Evolutionary conservation across 2,888 invertebrate genomes (phyloP), one percentile per base, ranked within the genome.

Genomic region (Frankliniella fusca): DNA sequence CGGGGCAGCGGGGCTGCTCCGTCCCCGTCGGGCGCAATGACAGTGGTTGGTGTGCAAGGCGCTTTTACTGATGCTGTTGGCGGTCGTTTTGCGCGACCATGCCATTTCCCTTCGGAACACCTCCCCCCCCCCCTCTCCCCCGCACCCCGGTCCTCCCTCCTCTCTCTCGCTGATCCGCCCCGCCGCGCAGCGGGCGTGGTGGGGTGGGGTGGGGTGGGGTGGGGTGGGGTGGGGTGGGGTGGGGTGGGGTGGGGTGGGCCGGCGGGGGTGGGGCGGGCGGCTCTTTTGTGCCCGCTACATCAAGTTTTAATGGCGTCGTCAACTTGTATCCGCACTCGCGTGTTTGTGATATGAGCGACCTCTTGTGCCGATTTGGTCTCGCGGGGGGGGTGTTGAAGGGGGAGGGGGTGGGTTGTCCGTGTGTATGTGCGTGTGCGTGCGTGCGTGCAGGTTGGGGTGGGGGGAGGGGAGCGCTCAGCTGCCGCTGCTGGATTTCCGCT

Each of bases 291-390:
- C 70, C 11, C 23, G 8, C 70, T 38, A 70, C 70, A 23, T 70
- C 70, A 70, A 70, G 70, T 70, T 70, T 70, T 70, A 70, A 70
- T 70, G 70, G 70, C 70, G 70, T 23, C 23, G 70, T 70, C 23
- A 70, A 70, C 23, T 70, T 70, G 70, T 70, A 70, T 70, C 70
- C 70, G 70, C 15, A 18, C 61, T 18, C 70, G 70, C 70, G 23
- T 70, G 70, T 70, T 70, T 70, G 70, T 70, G 70, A 38, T 70
- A 23, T 23, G 70, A 23, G 23, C 70, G 70, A n/a, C 23, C 20
- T 20, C 23, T 23, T 23, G 70, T 3, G 70, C 23, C 65, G 65
- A 54, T 54, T 54, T 54, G 15, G 54, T 54, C 54, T 12, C 18
- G 7, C 5, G 3, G 38, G 38, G 15, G 54, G 15, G 0, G 61